Base-by-base conservation (phyloP, 1,140 invertebrate genomes). In the Bemisia tabaci region DNA sequence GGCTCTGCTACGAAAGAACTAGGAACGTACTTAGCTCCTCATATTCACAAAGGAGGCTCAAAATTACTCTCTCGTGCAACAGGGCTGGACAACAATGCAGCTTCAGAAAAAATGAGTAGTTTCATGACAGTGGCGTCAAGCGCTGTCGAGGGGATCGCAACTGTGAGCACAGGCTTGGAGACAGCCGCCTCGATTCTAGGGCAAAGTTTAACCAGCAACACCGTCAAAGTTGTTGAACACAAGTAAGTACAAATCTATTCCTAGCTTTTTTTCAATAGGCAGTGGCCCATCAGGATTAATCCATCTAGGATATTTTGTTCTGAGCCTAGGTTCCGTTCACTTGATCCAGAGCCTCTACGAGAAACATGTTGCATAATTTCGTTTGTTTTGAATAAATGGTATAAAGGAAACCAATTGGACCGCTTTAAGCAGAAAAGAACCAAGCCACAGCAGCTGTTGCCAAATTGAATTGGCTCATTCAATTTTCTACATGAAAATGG, bases 141-240 rank as follows among this genome's bases (percentile, higher is more conserved):
- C 2, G 85, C 86, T 39, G 78, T 88, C 2, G 81, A 84, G 74
- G 86, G 87, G 2, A 85, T 89, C 72, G 80, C 79, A 5, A 87
- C 85, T 12, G 79, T 90, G 9, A 88, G 87, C 70, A 75, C 81
- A 71, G 80, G 85, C 63, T 70, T 90, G n/a, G 87, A 89, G 71
- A 75, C 78, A 65, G 85, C 87, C 12, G 86, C 85, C 9, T 79
- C 77, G 63, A 82, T 84, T 58, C 74, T 90, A 62, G 87, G 83
- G 9, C 78, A 70, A 60, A 85, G 79, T 73, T 70, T 90, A 12
- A 82, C 85, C 23, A 76, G 86, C 67, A 87, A 89, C 73, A 89
- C 86, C 2, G 87, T 89, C 1, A 80, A 83, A 69, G 81, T 87
- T 60, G 84, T 89, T 60, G 75, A 83, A 70, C 84, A 89, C 74